A percentile compares a stretch with the other conserved stretches of the same genome.
These are phyloP conservation scores for Blastobasis lacticolella DNA, from an alignment of 2,888 invertebrate genomes.

Conservation along the genomic window DNA sequence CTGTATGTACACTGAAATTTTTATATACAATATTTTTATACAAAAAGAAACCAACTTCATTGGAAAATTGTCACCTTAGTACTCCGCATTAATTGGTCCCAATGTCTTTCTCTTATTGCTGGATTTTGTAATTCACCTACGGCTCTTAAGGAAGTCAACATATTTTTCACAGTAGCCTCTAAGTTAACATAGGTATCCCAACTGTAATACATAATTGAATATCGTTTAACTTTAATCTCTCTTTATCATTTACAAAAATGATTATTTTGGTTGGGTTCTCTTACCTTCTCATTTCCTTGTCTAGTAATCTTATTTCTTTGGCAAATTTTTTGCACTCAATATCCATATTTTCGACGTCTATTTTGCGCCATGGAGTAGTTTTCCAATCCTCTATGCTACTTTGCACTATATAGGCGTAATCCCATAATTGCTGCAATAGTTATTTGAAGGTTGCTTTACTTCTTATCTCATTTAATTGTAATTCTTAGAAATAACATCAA, in stretches of 20 bases:
- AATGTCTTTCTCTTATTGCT: slow-evolving; percentile 95
- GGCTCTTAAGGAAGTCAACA: slow-evolving; percentile 94
- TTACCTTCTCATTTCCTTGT: slow-evolving; percentile 92
- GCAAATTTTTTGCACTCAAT: slow-evolving; percentile 98
- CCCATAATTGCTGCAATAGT: slow-evolving; percentile 90
- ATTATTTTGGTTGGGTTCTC: background rate
- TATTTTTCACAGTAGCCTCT: slow-evolving; percentile 95
- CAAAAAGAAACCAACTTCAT: background rate
- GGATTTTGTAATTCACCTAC: slow-evolving; percentile 97
- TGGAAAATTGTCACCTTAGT: slow-evolving; percentile 81
- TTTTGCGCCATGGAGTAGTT: slow-evolving; percentile 96
- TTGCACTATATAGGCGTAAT: slow-evolving; percentile 91
- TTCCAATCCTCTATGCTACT: slow-evolving; percentile 98
- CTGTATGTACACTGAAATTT: slow-evolving; percentile 28
- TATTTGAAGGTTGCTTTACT: background rate
- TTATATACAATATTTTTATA: slow-evolving; percentile 35
- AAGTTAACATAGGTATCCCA: slow-evolving; percentile 94
- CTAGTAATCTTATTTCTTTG: slow-evolving; percentile 91
- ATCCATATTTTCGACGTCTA: slow-evolving; percentile 98
- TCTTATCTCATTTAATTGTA: slow-evolving; percentile 3
- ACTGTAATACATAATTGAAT: slow-evolving; percentile 26
- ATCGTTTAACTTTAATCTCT: background rate
- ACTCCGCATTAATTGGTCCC: slow-evolving; percentile 96
- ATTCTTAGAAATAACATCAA: background rate
- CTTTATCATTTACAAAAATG: background rate